Base-by-base conservation (phyloP, 2,888 invertebrate species). In the Anagyrus pseudococci region DNA sequence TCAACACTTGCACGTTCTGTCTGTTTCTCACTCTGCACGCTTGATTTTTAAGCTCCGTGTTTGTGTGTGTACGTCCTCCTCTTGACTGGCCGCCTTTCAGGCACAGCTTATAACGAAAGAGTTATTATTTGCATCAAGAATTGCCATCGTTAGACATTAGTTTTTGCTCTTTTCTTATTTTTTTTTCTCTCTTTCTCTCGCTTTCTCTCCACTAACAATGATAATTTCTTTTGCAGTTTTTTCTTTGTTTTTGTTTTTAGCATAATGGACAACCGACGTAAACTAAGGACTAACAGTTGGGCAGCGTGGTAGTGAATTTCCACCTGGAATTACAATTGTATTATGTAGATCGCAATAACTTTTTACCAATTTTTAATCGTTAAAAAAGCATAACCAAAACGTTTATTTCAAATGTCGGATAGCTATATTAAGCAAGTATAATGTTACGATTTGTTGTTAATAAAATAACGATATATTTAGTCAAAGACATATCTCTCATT, bases 221-320 rank as follows among this genome's bases (percentile, higher is more conserved):
- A 77, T 75, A 75, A 77, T 75, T 77, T 71, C 64, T 60, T 69
- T 68, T 66, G 56, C 62, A 67, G 67, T 67, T 69, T 63, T 68
- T 71, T 71, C 70, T 67, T 74, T 74, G 73, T 74, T 70, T 70
- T 73, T 71, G 74, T 74, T 69, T 77, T 72, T 75, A 37, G 3
- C 15, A 2, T 37, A 37, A 75, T 75, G 76, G 76, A 75, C 76
- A 78, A 76, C 73, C 75, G 80, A 78, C 75, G 77, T 77, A 76
- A 80, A 79, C 77, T 80, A 78, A 77, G 79, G 76, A 73, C 77
- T 80, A 80, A 79, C 75, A 75, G 75, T 76, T 75, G 79, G 79
- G 79, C 77, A 80, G 78, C 80, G 73, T 77, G 76, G 73, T 77
- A 77, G 71, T 75, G 72, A 75, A 70, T 69, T 74, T 76, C 74